A percentile compares a stretch with the other conserved stretches of the same genome.
These are phyloP conservation scores for Aethes cnicana DNA, from an alignment of 2,888 invertebrate species.

Conservation along the genomic window DNA sequence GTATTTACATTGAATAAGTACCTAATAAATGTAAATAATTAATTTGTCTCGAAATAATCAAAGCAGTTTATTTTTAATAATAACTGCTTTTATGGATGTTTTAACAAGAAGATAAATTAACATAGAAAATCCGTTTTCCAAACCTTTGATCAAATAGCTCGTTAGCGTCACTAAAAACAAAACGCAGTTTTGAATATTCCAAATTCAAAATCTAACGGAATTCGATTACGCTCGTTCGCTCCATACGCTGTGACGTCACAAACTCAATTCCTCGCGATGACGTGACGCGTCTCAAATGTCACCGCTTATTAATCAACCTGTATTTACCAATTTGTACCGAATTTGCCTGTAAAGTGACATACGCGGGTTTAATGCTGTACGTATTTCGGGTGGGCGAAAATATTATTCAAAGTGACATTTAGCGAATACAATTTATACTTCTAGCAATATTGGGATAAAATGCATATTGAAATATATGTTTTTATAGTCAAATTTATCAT, in stretches of 20 bases:
- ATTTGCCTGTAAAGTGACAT: constrained; percentile 24
- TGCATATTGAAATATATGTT: too few species aligned
- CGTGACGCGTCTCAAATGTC: constrained; percentile 23
- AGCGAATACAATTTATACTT: too few species aligned
- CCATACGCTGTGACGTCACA: constrained; percentile 9
- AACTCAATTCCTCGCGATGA: constrained; percentile 21
- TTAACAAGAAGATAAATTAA: too few species aligned
- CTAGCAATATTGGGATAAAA: not conserved
- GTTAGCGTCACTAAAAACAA: too few species aligned
- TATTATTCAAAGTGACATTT: too few species aligned
- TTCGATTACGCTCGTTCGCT: not conserved
- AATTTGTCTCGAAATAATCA: too few species aligned
- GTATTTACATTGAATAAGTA: not conserved
- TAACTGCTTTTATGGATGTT: too few species aligned
- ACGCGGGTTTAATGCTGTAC: not conserved
- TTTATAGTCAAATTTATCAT: too few species aligned
- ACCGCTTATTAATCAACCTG: constrained; percentile 21
- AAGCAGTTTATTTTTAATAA: too few species aligned
- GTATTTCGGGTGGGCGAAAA: not conserved
- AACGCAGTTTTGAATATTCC: too few species aligned
- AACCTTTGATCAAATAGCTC: too few species aligned
- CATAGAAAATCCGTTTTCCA: too few species aligned
- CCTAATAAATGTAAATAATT: not conserved
- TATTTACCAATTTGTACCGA: constrained; percentile 30
- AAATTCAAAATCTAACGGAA: not conserved